Conservation (phyloP, 2,797 vertebrate species). For the Microcaecilia unicolor region DNA sequence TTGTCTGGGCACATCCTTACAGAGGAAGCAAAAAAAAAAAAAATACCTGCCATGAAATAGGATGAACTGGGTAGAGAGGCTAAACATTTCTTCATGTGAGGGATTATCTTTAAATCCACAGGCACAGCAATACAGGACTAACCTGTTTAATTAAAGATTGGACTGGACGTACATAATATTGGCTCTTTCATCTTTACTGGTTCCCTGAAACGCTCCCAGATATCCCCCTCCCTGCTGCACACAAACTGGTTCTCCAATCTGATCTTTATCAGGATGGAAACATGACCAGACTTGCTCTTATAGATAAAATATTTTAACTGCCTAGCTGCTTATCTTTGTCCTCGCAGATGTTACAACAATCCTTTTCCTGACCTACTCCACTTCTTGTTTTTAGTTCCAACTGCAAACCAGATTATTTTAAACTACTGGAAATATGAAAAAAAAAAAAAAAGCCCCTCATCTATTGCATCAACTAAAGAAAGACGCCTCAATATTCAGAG, state of each 20-base stretch:
- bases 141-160: too few species aligned
- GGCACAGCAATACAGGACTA: too few species aligned
- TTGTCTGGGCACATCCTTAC: too few species aligned
- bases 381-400: constrained; percentile 46
- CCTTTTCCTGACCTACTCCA: constrained; percentile 50
- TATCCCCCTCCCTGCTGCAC: constrained; percentile 7
- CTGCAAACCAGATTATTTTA: not conserved
- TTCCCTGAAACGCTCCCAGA: constrained; percentile 9
- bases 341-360: constrained; percentile 49
- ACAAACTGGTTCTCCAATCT: constrained; percentile 27
- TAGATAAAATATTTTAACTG: constrained; percentile 61
- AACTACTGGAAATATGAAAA: not conserved
- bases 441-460: too few species aligned
- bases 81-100: too few species aligned
- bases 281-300: constrained; percentile 55
- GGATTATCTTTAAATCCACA: too few species aligned
- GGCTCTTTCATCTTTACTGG: constrained; percentile 4
- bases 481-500: too few species aligned
- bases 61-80: too few species aligned
- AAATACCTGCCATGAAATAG: too few species aligned
- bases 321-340: constrained; percentile 58
- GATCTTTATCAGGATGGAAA: constrained; percentile 59
- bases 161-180: constrained; percentile 7
- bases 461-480: too few species aligned
- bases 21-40: too few species aligned